Evolutionary conservation across 2,113 vertebrate genomes (phyloP), one percentile per base, ranked within the genome.

Genomic region (Equus quagga): DNA sequence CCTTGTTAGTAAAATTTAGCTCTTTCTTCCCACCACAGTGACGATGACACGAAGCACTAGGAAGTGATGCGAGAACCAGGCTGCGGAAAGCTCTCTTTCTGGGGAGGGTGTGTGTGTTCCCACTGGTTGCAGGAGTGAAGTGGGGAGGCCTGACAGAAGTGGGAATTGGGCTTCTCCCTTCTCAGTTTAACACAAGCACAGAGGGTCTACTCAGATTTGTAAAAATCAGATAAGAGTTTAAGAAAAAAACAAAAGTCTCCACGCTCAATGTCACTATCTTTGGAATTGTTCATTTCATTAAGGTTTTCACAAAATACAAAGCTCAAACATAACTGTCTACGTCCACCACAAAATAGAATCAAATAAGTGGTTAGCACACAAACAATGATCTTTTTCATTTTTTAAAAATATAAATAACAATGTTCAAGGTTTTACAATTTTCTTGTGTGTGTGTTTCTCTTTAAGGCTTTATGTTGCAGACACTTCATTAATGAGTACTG

Each of bases 331-430:
- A 95, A 94, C 82, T 96, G 97, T 97, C 98, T 98, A 98, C 91
- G 72, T 97, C 98, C 98, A 98, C 96, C 98, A 98, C 93, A 97
- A 97, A 98, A 98, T 33, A 97, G 98, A 99, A 98, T 98, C 98
- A 98, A 97, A 75, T 81, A 97, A 98, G 91, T 97, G 98, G 98
- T 99, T 98, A 98, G 98, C 97, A 97, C 99, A 99, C 99, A 97
- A 99, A 99, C 99, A 98, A 99, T 94, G 96, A 98, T 98, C 98
- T 89, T 86, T 98, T 98, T 97, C 96, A 98, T 96, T 97, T 97
- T 98, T 98, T 97, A 98, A 99, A 99, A 99, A 99, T 99, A 99
- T 99, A 99, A 99, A 99, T 99, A 99, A 98, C 98, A 98, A 95
- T 90, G 98, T 98, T 98, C 97, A 98, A 98, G 98, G 98, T 91